These are phyloP conservation scores for Caenorhabditis brenneri DNA, from an alignment of 1,140 invertebrate species.

Conservation along the genomic window DNA sequence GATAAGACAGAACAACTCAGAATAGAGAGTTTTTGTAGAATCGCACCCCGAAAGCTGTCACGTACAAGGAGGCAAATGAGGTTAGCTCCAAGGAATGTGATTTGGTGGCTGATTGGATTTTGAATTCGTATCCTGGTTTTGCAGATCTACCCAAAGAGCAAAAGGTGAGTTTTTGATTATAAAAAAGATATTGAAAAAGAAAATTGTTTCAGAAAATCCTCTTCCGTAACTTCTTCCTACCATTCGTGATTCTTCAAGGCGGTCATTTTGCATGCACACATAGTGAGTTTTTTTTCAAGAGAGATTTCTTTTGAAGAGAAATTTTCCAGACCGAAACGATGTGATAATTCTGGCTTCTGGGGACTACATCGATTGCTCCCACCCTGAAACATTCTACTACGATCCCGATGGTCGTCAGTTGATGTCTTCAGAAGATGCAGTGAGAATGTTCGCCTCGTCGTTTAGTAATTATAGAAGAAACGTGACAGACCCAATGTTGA, in stretches of 20 bases:
- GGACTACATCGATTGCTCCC: constrained; percentile 41
- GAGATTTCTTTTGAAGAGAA: not conserved
- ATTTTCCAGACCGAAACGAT: constrained; percentile 45
- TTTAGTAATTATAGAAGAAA: constrained; percentile 41
- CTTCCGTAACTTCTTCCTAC: constrained; percentile 44
- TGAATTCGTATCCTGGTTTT: constrained; percentile 41
- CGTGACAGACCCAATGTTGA: constrained; percentile 36
- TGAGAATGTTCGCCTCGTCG: constrained; percentile 39
- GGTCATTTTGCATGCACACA: constrained; percentile 22
- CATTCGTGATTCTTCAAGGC: constrained; percentile 38
- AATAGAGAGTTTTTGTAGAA: not conserved
- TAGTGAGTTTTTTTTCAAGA: constrained; percentile 27
- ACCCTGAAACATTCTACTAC: constrained; percentile 45
- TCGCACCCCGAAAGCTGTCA: constrained; percentile 12
- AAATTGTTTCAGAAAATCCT: constrained; percentile 36
- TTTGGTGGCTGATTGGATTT: constrained; percentile 45
- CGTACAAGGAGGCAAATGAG: constrained; percentile 47
- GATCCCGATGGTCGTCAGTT: constrained; percentile 32
- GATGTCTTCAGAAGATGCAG: constrained; percentile 48
- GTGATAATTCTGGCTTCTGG: constrained; percentile 37
- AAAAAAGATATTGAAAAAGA: too few species aligned
- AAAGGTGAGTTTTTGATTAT: constrained; percentile 15
- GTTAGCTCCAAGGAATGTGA: constrained; percentile 32
- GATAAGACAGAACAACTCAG: too few species aligned
- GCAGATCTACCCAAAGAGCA: constrained; percentile 3